A percentile compares a stretch with the other conserved stretches of the same genome.
Evolutionary conservation across 2,888 invertebrate genomes (phyloP).

Genomic region (Leucophora obtusa): DNA sequence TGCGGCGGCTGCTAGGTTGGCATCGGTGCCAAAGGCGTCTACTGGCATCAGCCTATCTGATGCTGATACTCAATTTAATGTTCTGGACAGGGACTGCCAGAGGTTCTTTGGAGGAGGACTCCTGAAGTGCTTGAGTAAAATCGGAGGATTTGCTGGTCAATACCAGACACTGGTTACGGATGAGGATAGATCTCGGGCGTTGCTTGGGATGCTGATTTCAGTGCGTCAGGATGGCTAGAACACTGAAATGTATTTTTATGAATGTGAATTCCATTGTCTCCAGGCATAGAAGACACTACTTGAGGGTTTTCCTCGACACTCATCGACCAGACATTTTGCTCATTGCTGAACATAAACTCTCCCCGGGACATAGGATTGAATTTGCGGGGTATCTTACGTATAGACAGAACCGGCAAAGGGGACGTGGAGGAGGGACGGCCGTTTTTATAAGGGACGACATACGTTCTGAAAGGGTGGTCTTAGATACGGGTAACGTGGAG

Average conservation of each 20-base stretch:
- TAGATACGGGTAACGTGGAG: neutral
- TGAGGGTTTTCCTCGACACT: neutral
- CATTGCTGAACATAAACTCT: neutral
- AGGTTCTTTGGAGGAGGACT: conserved; percentile 2
- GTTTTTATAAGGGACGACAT: neutral
- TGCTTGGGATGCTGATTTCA: conserved; percentile 2
- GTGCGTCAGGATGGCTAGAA: conserved; percentile 3
- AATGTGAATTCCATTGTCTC: neutral
- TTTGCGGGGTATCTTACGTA: neutral
- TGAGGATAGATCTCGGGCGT: conserved; percentile 1
- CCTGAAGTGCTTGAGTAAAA: neutral
- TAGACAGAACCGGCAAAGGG: neutral
- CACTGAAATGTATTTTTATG: neutral
- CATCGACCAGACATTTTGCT: neutral
- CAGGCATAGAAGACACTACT: neutral
- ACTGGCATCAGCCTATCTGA: neutral
- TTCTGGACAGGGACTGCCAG: conserved; percentile 1
- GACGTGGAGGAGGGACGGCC: neutral
- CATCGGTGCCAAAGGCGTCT: neutral
- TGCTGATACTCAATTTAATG: neutral
- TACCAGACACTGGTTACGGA: neutral
- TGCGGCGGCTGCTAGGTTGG: neutral
- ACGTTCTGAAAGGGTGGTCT: neutral
- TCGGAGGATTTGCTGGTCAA: neutral
- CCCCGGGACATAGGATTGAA: neutral